Evolutionary conservation across 2,797 vertebrate genomes (phyloP).

Genomic region (Clarias platycephalus): DNA sequence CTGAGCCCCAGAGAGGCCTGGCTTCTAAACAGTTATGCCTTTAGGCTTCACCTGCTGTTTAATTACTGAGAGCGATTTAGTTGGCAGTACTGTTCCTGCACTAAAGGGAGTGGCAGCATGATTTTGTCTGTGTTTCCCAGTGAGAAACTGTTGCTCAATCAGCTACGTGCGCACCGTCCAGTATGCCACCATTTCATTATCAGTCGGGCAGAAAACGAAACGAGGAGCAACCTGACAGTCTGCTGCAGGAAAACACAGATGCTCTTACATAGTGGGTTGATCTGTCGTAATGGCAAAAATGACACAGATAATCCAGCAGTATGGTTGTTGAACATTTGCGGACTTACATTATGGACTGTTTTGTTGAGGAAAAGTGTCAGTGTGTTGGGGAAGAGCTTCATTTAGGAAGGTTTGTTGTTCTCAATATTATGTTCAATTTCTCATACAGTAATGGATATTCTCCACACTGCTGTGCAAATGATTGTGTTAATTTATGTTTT

Average conservation of each 20-base stretch:
- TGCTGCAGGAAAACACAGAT: conserved; percentile 53
- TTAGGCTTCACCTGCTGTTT: conserved; percentile 30
- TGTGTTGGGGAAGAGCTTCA: neutral
- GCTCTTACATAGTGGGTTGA: conserved; percentile 45
- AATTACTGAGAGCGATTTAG: conserved; percentile 24
- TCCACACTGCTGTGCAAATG: neutral
- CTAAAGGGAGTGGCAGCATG: neutral
- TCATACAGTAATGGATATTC: neutral
- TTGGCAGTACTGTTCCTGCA: neutral
- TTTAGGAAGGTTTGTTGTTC: conserved; percentile 3
- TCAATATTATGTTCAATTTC: neutral
- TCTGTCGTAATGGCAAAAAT: conserved; percentile 3
- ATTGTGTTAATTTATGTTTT: conserved; percentile 1
- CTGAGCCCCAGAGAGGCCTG: neutral
- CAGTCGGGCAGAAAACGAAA: conserved; percentile 59
- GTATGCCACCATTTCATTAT: conserved; percentile 49
- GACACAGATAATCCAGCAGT: conserved; percentile 2
- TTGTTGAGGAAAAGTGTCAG: neutral
- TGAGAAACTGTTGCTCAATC: conserved; percentile 29
- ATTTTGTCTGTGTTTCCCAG: neutral
- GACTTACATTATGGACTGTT: neutral
- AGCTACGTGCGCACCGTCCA: conserved; percentile 31
- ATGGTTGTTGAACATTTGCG: neutral
- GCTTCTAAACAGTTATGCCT: conserved; percentile 13
- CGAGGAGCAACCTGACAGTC: conserved; percentile 39